Percentiles rank a stretch among this genome's conserved stretches.
These are phyloP conservation scores for Emydocephalus ijimae DNA, from an alignment of 2,113 vertebrate genomes.

Conservation along the genomic window DNA sequence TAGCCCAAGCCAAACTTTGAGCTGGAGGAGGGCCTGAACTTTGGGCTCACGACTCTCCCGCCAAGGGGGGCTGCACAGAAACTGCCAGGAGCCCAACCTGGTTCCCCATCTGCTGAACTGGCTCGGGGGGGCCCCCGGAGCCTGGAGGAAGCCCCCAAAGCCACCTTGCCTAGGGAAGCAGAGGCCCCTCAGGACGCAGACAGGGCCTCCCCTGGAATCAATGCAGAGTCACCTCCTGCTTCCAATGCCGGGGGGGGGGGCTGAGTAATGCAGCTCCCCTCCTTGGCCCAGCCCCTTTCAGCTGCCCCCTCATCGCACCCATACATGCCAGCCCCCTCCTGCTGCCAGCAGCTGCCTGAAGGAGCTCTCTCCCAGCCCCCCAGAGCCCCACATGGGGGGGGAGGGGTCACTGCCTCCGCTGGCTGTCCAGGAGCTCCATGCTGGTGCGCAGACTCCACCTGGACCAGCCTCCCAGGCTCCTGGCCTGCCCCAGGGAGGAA, in stretches of 20 bases:
- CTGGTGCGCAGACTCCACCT: not conserved
- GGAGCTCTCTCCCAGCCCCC: not conserved
- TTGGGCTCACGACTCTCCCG: not conserved
- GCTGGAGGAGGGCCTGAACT: not conserved
- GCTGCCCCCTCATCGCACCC: not conserved
- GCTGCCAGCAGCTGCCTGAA: not conserved
- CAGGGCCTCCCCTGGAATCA: too few species aligned
- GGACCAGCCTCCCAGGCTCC: not conserved
- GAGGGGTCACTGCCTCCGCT: not conserved
- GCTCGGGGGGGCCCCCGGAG: not conserved
- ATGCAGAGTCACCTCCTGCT: not conserved
- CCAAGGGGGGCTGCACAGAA: fast-evolving
- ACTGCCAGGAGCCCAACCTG: not conserved
- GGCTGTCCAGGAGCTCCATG: not conserved
- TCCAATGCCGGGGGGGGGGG: not conserved
- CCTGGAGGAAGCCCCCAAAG: not conserved
- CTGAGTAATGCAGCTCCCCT: not conserved
- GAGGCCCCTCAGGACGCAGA: not conserved
- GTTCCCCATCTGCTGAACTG: not conserved
- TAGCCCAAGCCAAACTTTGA: not conserved
- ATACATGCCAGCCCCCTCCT: not conserved
- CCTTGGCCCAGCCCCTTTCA: not conserved
- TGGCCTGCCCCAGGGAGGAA: not conserved
- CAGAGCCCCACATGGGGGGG: not conserved
- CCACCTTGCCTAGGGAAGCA: not conserved